Evolutionary conservation across 2,888 invertebrate species (phyloP), one percentile per base, ranked within the genome.

Genomic region (Heliconius hortense): DNA sequence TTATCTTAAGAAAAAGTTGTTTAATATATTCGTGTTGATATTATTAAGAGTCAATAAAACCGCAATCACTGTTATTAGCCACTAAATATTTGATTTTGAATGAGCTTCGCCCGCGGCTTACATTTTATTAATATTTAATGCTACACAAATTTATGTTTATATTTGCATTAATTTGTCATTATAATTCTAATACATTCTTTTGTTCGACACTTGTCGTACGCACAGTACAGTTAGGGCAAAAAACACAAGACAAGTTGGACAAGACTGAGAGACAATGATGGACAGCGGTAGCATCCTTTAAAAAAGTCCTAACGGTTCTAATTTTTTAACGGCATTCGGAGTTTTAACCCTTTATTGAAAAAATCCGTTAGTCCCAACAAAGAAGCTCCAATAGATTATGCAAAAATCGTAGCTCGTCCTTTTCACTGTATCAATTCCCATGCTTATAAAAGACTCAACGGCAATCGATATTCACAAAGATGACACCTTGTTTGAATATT

Each of bases 401-500:
- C 94, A 94, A 93, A 92, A 92, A 87, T 87, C 85, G 84, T 83
- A 81, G 87, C 85, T 90, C 93, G 91, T 94, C 94, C 92, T 92
- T 89, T 93, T 90, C 88, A 91, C 82, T 85, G 88, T 90, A 92
- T 90, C 91, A 90, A 87, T 94, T 93, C 94, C 93, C 93, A 93
- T 88, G 92, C 87, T 85, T 86, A 89, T 88, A 89, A 91, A 89
- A 86, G 88, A 88, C 83, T 86, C 88, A 88, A 88, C 90, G 89
- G 89, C 93, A 91, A 94, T 94, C 94, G 94, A 94, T 94, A 94
- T 93, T 92, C 93, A 92, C 88, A 88, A 87, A 90, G 94, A 94
- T 93, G 94, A 93, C 93, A 94, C 93, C 94, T 93, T 94, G 92
- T 93, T 94, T 94, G 93, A 94, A 94, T 94, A 93, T 93, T 88